These are phyloP conservation scores for Lophura nycthemera DNA, from an alignment of 2,113 vertebrate genomes.

Conservation along the genomic window DNA sequence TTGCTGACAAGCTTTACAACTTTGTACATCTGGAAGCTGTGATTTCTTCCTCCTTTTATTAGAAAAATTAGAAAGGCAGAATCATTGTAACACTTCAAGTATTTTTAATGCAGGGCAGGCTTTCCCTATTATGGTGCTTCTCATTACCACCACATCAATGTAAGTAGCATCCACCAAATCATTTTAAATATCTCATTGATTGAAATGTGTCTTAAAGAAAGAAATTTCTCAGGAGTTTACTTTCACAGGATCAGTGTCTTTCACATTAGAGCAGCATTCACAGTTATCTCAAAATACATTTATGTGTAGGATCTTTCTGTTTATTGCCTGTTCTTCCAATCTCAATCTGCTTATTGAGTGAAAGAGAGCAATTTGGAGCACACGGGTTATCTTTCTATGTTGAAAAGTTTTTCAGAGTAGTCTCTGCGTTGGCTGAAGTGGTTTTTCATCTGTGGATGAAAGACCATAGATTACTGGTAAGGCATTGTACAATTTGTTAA, in stretches of 20 bases:
- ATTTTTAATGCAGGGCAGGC: background rate
- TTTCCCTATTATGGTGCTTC: background rate
- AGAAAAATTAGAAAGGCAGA: background rate
- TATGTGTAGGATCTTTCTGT: background rate
- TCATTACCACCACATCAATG: background rate
- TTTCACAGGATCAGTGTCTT: background rate
- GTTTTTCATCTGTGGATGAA: background rate
- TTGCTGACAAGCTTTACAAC: background rate
- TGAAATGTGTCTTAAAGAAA: background rate
- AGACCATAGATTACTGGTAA: background rate
- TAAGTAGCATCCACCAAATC: background rate
- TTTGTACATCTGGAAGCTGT: background rate
- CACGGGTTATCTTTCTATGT: background rate
- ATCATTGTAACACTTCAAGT: background rate
- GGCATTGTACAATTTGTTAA: background rate
- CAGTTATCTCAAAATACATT: background rate
- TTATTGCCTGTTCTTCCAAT: fast-evolving
- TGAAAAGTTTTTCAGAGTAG: background rate
- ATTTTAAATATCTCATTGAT: background rate
- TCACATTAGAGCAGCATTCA: background rate
- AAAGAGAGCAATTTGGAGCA: background rate
- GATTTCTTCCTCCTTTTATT: background rate
- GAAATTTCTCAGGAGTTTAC: background rate
- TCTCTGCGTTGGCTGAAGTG: background rate
- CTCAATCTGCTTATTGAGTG: background rate